Conservation (phyloP, 1,140 invertebrate species). For the Drosophila nasuta region DNA sequence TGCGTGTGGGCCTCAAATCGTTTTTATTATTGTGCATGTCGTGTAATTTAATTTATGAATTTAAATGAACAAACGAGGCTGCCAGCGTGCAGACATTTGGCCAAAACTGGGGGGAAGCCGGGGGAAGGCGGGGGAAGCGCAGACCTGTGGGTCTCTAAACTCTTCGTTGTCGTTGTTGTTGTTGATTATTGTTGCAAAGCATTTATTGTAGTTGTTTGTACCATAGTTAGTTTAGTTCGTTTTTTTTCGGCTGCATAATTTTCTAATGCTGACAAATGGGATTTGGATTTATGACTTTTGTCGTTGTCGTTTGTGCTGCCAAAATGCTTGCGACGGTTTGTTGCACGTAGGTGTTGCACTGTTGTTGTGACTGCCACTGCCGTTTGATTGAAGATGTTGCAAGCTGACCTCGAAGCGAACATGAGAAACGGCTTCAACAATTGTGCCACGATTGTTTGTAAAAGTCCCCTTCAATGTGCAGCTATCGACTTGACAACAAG, state of each 20-base stretch:
- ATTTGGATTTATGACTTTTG: slow-evolving; percentile 81
- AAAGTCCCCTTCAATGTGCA: slow-evolving; percentile 38
- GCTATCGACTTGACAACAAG: slow-evolving; percentile 11
- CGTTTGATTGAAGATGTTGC: slow-evolving; percentile 79
- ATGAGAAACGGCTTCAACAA: slow-evolving; percentile 50
- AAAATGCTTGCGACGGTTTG: slow-evolving; percentile 39
- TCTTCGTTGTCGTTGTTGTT: slow-evolving; percentile 40
- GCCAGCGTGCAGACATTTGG: slow-evolving; percentile 5
- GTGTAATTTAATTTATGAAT: slow-evolving; percentile 84
- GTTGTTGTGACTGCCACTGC: slow-evolving; percentile 37
- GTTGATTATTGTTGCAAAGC: slow-evolving; percentile 24
- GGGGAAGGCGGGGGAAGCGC: background rate
- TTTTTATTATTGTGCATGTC: slow-evolving; percentile 83
- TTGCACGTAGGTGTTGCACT: slow-evolving; percentile 72
- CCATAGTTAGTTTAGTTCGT: slow-evolving; percentile 28
- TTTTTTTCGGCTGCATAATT: slow-evolving; percentile 69
- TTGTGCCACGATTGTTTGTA: slow-evolving; percentile 33
- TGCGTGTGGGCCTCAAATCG: slow-evolving; percentile 81
- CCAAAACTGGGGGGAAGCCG: background rate
- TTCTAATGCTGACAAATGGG: slow-evolving; percentile 83
- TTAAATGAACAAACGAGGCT: slow-evolving; percentile 70
- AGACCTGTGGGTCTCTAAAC: slow-evolving; percentile 18
- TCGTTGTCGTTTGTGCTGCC: slow-evolving; percentile 33
- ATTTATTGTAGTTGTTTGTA: slow-evolving; percentile 39
- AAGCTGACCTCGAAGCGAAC: slow-evolving; percentile 72